Evolutionary conservation across 1,140 invertebrate genomes (phyloP), one percentile per base, ranked within the genome.

Genomic region (Drosophila kohkoa): DNA sequence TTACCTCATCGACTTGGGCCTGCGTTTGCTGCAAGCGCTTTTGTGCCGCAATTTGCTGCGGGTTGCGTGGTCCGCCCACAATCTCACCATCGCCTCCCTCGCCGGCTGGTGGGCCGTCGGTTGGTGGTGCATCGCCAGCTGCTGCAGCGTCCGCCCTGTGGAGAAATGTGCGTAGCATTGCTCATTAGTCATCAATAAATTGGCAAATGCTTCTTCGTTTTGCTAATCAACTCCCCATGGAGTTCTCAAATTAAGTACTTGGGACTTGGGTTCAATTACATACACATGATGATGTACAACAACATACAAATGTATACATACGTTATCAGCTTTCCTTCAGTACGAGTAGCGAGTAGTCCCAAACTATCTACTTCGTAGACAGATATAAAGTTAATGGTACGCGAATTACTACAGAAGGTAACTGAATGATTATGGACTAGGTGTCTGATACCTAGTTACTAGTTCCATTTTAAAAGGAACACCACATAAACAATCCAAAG

Each of bases 1-100:
- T 92, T 92, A 98, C 97, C 95, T 98, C 97, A 94, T 98, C 97
- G n/a, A 98, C 97, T 93, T 99, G 98, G 52, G 99, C 99, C 93
- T 99, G 99, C 52, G 98, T 99, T 93, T 99, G 98, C 93, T 99
- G 98, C 88, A 99, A 93, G 79, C 98, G 95, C 92, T 98, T 98
- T 92, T 97, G 96, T 69, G 97, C 97, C 54, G 97, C 97, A 74
- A 97, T 95, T 93, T 98, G 97, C 92, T 98, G 97, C 46, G 97
- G 97, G 71, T 96, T 98, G 81, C 94, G 94, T 43, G 96, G 96
- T 55, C 96, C 96, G 49, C 96, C 96, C 85, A 97, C 96, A 92
- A 97, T 96, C 75, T 95, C 95, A 92, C 96, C 96, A 70, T 94
- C 94, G 2, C 94, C 95, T n/a, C 93, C 94, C 77, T 94, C 94